Evolutionary conservation across 2,113 vertebrate genomes (phyloP), one percentile per base, ranked within the genome.

Genomic region (Trematomus loennbergii): DNA sequence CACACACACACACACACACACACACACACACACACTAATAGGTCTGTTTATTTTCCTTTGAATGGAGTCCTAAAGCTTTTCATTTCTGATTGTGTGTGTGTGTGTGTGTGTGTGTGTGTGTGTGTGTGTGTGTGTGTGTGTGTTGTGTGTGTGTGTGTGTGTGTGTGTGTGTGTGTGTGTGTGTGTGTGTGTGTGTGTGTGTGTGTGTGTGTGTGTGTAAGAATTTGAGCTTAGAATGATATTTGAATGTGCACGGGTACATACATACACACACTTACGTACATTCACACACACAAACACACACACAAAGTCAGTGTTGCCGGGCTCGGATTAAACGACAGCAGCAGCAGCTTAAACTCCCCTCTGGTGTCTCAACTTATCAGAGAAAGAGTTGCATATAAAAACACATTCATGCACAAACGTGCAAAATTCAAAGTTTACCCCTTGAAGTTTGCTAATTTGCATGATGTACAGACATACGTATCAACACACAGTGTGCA

Each of bases 11-110:
- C 7, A 8, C 36, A 40, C 36, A 40, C 33, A 36, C 33, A 22
- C 22, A 40, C 36, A 40, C 33, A 36, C 33, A 22, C 22, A 22
- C 22, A 22, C 22, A 22, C 4, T 3, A 29, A 29, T 36, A 48
- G 12, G 11, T 89, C 65, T 69, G 82, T 53, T 74, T 81, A 36
- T 71, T 77, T 49, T 62, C 29, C 69, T 85, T 87, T 81, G 79
- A 87, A 81, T 73, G 61, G 63, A 69, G 53, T 65, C 68, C 67
- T 72, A 25, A 65, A 77, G 63, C 72, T 3, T 29, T 29, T 29
- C 29, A 73, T 68, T 74, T 74, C 16, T 43, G 15, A 15, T n/a
- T n/a, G n/a, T n/a, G n/a, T n/a, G 25, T 59, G 45, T 58, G n/a
- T 57, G 62, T 62, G 40, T 66, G 59, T 55, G 46, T n/a, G 15